Conservation (phyloP, 2,113 vertebrate species). For the Rattus norvegicus region DNA sequence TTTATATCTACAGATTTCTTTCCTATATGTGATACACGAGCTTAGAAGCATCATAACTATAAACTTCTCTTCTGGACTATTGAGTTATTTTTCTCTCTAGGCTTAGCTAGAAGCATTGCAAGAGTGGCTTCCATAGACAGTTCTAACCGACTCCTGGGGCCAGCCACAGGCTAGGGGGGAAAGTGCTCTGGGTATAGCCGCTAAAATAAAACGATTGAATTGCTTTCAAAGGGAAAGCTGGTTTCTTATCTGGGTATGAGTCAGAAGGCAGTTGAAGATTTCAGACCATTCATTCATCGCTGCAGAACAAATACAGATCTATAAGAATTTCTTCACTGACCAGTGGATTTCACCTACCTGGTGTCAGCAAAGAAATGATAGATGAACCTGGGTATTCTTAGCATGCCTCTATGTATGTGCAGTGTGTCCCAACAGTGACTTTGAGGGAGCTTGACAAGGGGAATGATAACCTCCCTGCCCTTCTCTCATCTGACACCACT, state of each 20-base stretch:
- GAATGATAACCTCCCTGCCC: not conserved
- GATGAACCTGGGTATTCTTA: not conserved
- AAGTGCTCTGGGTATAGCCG: constrained; percentile 17
- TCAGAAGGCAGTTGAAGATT: constrained; percentile 13
- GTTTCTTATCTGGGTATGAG: not conserved
- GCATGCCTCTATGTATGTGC: not conserved
- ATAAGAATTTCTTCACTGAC: not conserved
- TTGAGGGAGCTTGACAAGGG: constrained; percentile 9
- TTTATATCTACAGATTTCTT: not conserved
- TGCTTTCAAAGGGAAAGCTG: constrained; percentile 48
- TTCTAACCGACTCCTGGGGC: constrained; percentile 1
- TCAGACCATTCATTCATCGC: not conserved
- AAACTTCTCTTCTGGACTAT: constrained; percentile 19
- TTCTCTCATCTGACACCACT: not conserved
- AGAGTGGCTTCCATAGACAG: constrained; percentile 32
- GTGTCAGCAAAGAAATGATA: not conserved
- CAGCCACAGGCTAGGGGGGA: not conserved
- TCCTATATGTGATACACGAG: constrained; percentile 20
- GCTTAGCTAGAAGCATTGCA: constrained; percentile 34
- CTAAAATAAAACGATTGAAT: constrained; percentile 56
- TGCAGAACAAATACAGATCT: not conserved
- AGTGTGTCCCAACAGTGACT: not conserved
- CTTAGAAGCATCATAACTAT: constrained; percentile 39
- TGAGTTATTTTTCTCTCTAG: constrained; percentile 47
- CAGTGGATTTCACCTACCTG: not conserved